Percentiles rank a stretch among this genome's conserved stretches.
phyloP scores from a whole-genome alignment of 1,140 invertebrate genomes.

The Drosophila nannoptera region DNA sequence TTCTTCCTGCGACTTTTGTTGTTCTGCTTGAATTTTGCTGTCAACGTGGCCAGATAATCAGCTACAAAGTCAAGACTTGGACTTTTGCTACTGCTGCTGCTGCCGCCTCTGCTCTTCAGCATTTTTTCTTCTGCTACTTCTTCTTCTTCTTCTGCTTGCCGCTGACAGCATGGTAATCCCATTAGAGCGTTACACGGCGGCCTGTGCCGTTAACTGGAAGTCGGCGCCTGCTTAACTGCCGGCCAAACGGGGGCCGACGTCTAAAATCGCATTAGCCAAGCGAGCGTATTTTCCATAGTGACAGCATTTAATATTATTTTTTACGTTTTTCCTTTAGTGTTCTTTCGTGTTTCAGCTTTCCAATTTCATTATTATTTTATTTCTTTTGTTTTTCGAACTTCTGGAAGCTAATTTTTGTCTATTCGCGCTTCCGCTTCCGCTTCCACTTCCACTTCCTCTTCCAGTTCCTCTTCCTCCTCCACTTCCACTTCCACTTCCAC shows the following conservation, averaged over 20 bases:
- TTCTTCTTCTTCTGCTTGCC: constrained; percentile 2
- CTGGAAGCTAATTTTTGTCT: constrained; percentile 35
- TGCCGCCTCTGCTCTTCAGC: not conserved
- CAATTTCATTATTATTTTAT: constrained; percentile 23
- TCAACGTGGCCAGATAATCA: constrained; percentile 67
- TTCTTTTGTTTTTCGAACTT: constrained; percentile 44
- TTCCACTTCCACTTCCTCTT: no score
- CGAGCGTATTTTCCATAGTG: constrained; percentile 45
- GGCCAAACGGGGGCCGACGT: constrained; percentile 19
- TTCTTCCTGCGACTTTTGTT: not conserved
- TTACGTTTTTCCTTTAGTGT: constrained; percentile 4
- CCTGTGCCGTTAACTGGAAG: constrained; percentile 29
- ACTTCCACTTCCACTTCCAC: no score
- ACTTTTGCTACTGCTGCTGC: constrained; percentile 9
- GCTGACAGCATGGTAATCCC: constrained; percentile 46
- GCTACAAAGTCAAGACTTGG: constrained; percentile 49
- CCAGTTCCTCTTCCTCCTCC: no score
- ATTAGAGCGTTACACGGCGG: constrained; percentile 43
- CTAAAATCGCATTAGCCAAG: constrained; percentile 67
- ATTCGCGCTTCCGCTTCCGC: constrained; percentile 1
- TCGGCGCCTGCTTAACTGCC: constrained; percentile 25
- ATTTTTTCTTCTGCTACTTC: not conserved
- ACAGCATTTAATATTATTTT: constrained; percentile 38
- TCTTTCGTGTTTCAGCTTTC: constrained; percentile 4
- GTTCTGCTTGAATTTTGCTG: constrained; percentile 49